Evolutionary conservation across 2,797 vertebrate species (phyloP), one percentile per base, ranked within the genome.

Genomic region (Mus caroli): DNA sequence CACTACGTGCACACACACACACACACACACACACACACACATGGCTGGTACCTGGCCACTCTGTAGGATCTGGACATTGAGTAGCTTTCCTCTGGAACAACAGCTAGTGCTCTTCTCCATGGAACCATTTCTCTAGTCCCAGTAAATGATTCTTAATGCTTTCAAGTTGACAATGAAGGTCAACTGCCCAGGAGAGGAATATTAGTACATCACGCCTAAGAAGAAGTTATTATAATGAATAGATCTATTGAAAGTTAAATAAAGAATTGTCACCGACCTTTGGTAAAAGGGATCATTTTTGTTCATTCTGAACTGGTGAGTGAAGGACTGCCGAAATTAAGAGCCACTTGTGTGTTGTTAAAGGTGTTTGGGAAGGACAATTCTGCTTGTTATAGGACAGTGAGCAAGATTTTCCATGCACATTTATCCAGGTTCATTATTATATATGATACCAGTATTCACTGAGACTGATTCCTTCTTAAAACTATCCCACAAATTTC

Each of bases 301-400:
- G 3, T 31, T 40, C 43, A 88, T 14, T n/a, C 60, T 62, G 19
- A 46, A 77, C 34, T 76, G 22, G 40, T 64, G 43, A 40, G n/a
- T 79, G 62, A 28, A 69, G 5, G 52, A 82, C 7, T 95, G 78
- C 31, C 50, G 15, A 76, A 4, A 78, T 24, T 22, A 60, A n/a
- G 1, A 83, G 14, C 13, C 31, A 0, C 37, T 4, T 3, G 50
- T 43, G 4, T 6, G 5, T 24, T 69, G 69, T 46, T 80, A 46
- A 62, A 34, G 9, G 0, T 78, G 1, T 28, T 6, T 31, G 6
- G 0, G 10, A 2, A 64, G 40, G 22, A 37, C 46, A 14, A 43
- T 12, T 22, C 11, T 40, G 12, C 13, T 80, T 2, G 0, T 0
- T 52, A 3, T 6, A 40, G 6, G 43, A 1, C 14, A 26, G n/a